phyloP scores from a whole-genome alignment of 1,140 invertebrate species.

The Drosophila nikananu region DNA sequence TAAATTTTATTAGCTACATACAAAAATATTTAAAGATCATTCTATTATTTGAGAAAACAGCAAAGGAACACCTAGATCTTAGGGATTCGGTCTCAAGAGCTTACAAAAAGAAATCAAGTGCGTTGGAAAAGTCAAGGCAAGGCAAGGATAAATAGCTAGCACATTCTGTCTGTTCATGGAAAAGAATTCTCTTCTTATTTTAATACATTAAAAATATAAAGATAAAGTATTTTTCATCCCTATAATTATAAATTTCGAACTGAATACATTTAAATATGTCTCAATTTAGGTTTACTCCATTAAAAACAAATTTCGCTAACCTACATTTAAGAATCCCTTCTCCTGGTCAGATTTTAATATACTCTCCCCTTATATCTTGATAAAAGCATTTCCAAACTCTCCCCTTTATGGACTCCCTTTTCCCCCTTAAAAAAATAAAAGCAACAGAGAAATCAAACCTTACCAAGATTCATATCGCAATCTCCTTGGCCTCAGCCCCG shows the following conservation, averaged over 20 bases:
- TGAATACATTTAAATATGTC: neutral
- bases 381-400: slow-evolving; percentile 13
- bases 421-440: neutral
- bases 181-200: too few relatives aligned
- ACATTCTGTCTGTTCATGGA: too few relatives aligned
- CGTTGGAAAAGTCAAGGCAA: too few relatives aligned
- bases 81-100: too few relatives aligned
- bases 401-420: neutral
- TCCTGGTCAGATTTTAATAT: slow-evolving; percentile 1
- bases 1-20: neutral
- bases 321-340: neutral
- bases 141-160: too few relatives aligned
- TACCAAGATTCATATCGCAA: slow-evolving; percentile 35
- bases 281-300: neutral
- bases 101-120: too few relatives aligned
- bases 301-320: neutral
- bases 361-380: neutral
- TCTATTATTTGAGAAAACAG: neutral
- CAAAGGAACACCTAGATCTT: too few relatives aligned
- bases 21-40: neutral
- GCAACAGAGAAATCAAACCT: slow-evolving; percentile 30
- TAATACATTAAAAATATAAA: too few relatives aligned
- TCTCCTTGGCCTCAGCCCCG: slow-evolving; percentile 1
- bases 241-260: neutral
- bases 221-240: neutral